Conservation (phyloP, 1,140 invertebrate genomes). For the Oedothorax gibbosus region DNA sequence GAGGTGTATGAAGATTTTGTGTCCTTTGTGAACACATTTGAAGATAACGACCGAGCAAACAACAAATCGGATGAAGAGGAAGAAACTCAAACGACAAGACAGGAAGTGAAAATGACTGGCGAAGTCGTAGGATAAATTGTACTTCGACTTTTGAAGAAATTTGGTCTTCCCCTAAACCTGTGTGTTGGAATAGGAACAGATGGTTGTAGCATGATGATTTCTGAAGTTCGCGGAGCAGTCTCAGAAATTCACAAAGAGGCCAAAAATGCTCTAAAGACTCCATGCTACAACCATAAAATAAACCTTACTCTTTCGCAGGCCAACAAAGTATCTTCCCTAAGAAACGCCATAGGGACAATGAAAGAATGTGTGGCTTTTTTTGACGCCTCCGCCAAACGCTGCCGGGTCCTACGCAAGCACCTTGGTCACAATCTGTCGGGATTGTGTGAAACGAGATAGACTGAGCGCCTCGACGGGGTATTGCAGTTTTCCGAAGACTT, state of each 20-base stretch:
- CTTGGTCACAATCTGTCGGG: not conserved
- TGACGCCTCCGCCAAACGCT: too few relatives aligned
- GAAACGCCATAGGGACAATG: not conserved
- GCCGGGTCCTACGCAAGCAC: too few relatives aligned
- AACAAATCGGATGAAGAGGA: not conserved
- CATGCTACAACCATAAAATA: slow-evolving; percentile 1
- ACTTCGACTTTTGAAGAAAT: not conserved
- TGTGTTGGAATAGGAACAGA: slow-evolving; percentile 22
- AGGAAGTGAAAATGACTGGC: not conserved
- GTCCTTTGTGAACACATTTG: not conserved
- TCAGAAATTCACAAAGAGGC: not conserved
- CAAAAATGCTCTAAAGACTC: slow-evolving; percentile 5
- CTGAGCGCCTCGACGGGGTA: not conserved
- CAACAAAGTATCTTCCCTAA: not conserved
- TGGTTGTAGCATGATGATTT: slow-evolving; percentile 13
- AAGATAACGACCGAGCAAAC: not conserved
- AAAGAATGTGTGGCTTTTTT: too few relatives aligned
- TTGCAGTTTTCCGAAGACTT: not conserved
- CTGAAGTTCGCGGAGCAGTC: slow-evolving; percentile 6
- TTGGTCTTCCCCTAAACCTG: not conserved
- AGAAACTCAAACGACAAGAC: not conserved
- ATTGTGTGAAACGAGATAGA: slow-evolving; percentile 2
- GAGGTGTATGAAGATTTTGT: slow-evolving; percentile 15
- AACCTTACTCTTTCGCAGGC: not conserved
- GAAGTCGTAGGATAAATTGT: not conserved